A percentile compares a stretch with the other conserved stretches of the same genome.
These are phyloP conservation scores for Anticlea derivata DNA, from an alignment of 2,888 invertebrate genomes.

Conservation along the genomic window DNA sequence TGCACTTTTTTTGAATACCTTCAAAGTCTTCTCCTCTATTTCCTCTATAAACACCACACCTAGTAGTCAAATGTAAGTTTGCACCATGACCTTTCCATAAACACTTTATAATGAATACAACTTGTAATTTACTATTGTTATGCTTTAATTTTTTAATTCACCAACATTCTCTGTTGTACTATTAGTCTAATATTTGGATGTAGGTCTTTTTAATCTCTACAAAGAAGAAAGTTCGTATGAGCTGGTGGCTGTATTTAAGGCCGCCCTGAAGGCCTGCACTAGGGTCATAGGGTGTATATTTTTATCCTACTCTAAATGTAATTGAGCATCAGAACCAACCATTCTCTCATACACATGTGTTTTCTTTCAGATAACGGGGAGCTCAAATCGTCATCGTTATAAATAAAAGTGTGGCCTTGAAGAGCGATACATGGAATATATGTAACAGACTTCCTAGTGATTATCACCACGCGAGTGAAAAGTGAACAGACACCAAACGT, in stretches of 20 bases:
- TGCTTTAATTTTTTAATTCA: no score
- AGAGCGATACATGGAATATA: constrained; percentile 13
- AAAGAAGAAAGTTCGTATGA: no score
- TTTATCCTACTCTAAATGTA: no score
- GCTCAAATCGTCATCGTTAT: constrained; percentile 48
- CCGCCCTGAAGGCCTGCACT: no score
- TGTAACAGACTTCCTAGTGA: constrained; percentile 28
- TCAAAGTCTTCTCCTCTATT: constrained; percentile 15
- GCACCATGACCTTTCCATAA: constrained; percentile 4
- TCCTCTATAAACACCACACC: constrained; percentile 8
- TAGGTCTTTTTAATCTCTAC: no score
- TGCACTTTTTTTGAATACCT: constrained; percentile 50
- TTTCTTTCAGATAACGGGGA: constrained; percentile 53
- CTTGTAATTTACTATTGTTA: no score
- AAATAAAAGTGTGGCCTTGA: constrained; percentile 21
- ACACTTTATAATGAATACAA: not conserved
- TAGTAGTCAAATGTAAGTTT: constrained; percentile 27
- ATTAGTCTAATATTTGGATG: no score
- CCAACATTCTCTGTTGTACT: no score
- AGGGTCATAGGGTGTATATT: no score
- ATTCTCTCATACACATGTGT: no score
- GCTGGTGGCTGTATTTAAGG: no score
- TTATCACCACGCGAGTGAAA: constrained; percentile 28
- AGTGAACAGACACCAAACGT: constrained; percentile 22
- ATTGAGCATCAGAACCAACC: no score